A percentile compares a stretch with the other conserved stretches of the same genome.
Conservation (phyloP, 2,888 invertebrate species). For the Agrilus mali region DNA sequence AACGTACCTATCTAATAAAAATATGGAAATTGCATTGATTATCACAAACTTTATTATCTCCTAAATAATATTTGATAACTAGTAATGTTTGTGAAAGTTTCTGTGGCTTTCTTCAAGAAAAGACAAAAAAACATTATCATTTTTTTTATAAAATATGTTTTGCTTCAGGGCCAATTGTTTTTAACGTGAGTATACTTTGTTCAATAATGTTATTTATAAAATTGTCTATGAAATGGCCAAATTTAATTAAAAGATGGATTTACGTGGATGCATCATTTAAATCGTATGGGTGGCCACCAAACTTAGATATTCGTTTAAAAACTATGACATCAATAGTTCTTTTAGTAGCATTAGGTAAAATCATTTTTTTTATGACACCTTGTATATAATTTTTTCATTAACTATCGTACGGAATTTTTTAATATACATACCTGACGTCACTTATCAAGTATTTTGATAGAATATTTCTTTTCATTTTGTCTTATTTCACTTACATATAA, state of each 20-base stretch:
- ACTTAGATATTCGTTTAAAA: conserved; percentile 23
- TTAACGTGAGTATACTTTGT: conserved; percentile 41
- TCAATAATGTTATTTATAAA: conserved; percentile 41
- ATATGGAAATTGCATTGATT: too few species aligned
- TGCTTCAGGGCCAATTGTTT: conserved; percentile 34
- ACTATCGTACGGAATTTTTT: too few species aligned
- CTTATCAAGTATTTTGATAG: too few species aligned
- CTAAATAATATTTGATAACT: too few species aligned
- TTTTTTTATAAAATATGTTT: background rate
- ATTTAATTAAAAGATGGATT: conserved; percentile 30
- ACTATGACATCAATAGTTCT: conserved; percentile 27
- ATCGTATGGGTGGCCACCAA: conserved; percentile 19
- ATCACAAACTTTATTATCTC: too few species aligned
- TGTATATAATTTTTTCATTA: too few species aligned
- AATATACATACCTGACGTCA: too few species aligned
- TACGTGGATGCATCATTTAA: conserved; percentile 28
- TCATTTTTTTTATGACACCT: background rate
- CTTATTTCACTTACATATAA: background rate
- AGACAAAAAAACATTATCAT: too few species aligned
- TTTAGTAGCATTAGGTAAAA: conserved; percentile 28
- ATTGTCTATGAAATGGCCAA: conserved; percentile 35
- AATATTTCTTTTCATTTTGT: too few species aligned
- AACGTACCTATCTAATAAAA: too few species aligned
- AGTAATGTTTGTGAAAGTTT: too few species aligned
- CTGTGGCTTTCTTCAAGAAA: too few species aligned